Evolutionary conservation across 1,140 invertebrate species (phyloP).

Genomic region (Drosophila subobscura): DNA sequence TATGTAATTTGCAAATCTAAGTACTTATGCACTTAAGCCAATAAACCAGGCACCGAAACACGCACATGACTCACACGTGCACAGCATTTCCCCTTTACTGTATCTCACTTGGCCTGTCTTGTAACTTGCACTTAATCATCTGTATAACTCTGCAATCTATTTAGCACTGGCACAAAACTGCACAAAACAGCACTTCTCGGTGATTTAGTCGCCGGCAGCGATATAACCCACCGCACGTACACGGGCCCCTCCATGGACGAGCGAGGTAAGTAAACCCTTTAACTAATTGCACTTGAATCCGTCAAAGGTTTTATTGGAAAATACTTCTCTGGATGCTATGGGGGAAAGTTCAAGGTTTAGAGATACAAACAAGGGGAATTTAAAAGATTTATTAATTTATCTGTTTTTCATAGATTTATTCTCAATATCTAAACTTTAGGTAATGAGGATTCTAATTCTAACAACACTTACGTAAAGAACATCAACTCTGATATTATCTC

Average conservation of each 20-base stretch:
- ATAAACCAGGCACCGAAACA: slow-evolving; percentile 11
- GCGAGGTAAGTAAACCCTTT: slow-evolving; percentile 66
- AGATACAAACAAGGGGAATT: too few relatives aligned
- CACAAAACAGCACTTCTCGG: slow-evolving; percentile 73
- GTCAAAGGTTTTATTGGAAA: too few relatives aligned
- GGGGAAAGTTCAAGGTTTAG: background rate
- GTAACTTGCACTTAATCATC: slow-evolving; percentile 62
- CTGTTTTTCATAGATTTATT: too few relatives aligned
- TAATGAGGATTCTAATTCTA: too few relatives aligned
- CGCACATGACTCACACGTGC: slow-evolving; percentile 14
- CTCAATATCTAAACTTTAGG: too few relatives aligned
- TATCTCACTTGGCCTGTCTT: slow-evolving; percentile 9
- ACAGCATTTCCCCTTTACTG: slow-evolving; percentile 5
- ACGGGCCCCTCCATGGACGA: slow-evolving; percentile 70
- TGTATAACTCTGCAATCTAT: slow-evolving; percentile 51
- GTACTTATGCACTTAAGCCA: slow-evolving; percentile 28
- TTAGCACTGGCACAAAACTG: slow-evolving; percentile 76
- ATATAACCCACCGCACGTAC: slow-evolving; percentile 80
- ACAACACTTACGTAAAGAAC: too few relatives aligned
- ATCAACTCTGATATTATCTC: too few relatives aligned
- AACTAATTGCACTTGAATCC: slow-evolving; percentile 26
- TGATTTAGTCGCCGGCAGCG: slow-evolving; percentile 77
- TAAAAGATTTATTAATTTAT: too few relatives aligned
- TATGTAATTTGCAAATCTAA: slow-evolving; percentile 38
- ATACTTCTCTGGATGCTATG: too few relatives aligned